A percentile compares a stretch with the other conserved stretches of the same genome.
These are phyloP conservation scores for Molorchus minor DNA, from an alignment of 2,888 invertebrate genomes.

Conservation along the genomic window DNA sequence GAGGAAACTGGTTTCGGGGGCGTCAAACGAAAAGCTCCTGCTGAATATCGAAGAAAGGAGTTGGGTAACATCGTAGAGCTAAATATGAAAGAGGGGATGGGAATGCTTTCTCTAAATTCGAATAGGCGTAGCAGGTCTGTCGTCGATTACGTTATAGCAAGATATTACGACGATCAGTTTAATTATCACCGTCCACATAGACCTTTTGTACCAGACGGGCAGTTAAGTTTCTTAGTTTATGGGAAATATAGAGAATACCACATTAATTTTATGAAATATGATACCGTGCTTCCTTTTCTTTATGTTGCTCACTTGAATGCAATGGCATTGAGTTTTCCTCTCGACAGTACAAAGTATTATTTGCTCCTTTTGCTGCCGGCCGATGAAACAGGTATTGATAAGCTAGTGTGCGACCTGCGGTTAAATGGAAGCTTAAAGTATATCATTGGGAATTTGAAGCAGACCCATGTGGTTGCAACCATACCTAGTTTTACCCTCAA, in stretches of 20 bases:
- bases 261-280: slow-evolving; percentile 78
- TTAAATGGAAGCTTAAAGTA: slow-evolving; percentile 71
- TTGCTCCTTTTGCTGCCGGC: slow-evolving; percentile 78
- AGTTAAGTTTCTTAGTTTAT: slow-evolving; percentile 59
- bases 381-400: slow-evolving; percentile 68
- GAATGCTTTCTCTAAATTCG: neutral
- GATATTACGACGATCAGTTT: slow-evolving; percentile 52
- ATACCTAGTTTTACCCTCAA: slow-evolving; percentile 84
- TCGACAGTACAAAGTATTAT: slow-evolving; percentile 83
- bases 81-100: slow-evolving; percentile 19
- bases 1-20: slow-evolving; percentile 9
- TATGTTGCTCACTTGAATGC: slow-evolving; percentile 78
- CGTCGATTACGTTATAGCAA: slow-evolving; percentile 58
- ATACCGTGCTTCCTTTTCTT: slow-evolving; percentile 79
- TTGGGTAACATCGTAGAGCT: slow-evolving; percentile 19
- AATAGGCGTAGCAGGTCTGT: slow-evolving; percentile 51
- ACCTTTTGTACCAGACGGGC: slow-evolving; percentile 38
- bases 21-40: slow-evolving; percentile 12
- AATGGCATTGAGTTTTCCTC: slow-evolving; percentile 77
- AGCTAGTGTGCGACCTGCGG: slow-evolving; percentile 72
- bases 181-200: neutral
- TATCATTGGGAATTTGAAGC: slow-evolving; percentile 73
- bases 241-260: slow-evolving; percentile 63
- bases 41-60: neutral
- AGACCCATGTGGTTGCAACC: slow-evolving; percentile 77